Conservation (phyloP, 2,888 invertebrate species). For the Brenthis daphne region DNA sequence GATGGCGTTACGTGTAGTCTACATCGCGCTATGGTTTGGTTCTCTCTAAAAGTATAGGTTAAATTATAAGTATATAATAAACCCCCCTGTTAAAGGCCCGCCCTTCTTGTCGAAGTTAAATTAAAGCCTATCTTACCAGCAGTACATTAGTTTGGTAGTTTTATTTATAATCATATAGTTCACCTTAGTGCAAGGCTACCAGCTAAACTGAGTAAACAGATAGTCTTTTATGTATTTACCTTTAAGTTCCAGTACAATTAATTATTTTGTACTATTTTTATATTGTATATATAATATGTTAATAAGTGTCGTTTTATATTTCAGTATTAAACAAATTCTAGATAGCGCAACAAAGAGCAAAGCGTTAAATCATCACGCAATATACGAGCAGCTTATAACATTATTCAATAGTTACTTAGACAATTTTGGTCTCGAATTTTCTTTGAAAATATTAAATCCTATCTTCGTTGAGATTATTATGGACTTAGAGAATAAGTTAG, state of each 20-base stretch:
- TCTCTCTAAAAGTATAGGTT: no score
- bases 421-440: slow-evolving; percentile 86
- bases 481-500: slow-evolving; percentile 84
- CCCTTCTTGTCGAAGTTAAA: no score
- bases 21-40: no score
- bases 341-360: slow-evolving; percentile 60
- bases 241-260: slow-evolving; percentile 3
- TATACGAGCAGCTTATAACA: slow-evolving; percentile 65
- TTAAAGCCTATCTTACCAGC: no score
- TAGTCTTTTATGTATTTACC: no score
- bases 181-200: no score
- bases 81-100: no score
- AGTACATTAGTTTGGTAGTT: no score
- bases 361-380: slow-evolving; percentile 58
- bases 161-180: no score
- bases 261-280: not conserved
- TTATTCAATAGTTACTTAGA: slow-evolving; percentile 76
- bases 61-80: no score
- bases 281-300: not conserved
- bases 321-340: slow-evolving; percentile 71
- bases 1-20: no score
- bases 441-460: slow-evolving; percentile 79
- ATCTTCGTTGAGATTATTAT: slow-evolving; percentile 81
- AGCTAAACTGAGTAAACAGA: no score
- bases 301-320: slow-evolving; percentile 44